Conservation (phyloP, 2,113 vertebrate species). For the Mormyrus lacerda region DNA sequence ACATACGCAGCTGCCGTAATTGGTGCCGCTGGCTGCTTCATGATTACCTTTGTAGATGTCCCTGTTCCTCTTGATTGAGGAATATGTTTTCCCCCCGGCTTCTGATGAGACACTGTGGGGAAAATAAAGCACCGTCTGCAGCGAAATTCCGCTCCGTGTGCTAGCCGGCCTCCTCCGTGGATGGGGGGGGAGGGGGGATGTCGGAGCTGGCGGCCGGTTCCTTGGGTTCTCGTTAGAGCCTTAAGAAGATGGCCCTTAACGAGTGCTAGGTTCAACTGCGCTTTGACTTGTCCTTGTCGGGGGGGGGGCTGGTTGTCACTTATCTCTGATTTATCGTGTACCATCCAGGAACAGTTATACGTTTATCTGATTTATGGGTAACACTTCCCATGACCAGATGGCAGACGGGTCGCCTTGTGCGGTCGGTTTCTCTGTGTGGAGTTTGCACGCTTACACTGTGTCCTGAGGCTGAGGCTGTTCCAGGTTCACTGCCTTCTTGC, state of each 20-base stretch:
- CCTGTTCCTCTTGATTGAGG: not conserved
- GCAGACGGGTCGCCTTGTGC: not conserved
- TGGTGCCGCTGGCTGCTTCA: not conserved
- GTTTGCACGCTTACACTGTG: not conserved
- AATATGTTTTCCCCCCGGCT: not conserved
- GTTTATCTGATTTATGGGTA: not conserved
- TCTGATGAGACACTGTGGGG: not conserved
- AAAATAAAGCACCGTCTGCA: not conserved
- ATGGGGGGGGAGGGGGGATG: not conserved
- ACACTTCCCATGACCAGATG: not conserved
- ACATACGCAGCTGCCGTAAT: not conserved
- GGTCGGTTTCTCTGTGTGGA: not conserved
- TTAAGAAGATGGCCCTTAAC: not conserved
- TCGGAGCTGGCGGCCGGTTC: not conserved
- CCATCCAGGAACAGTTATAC: not conserved
- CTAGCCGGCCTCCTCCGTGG: not conserved
- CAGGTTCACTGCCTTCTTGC: not conserved
- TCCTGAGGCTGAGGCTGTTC: not conserved
- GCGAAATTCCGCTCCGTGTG: not conserved
- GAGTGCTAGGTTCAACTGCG: not conserved
- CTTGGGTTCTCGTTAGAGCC: not conserved
- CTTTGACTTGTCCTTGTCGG: not conserved
- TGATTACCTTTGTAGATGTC: not conserved
- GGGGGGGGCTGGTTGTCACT: not conserved
- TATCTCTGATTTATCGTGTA: not conserved